Evolutionary conservation across 1,140 invertebrate species (phyloP), one percentile per base, ranked within the genome.

Genomic region (Saccostrea cuccullata): DNA sequence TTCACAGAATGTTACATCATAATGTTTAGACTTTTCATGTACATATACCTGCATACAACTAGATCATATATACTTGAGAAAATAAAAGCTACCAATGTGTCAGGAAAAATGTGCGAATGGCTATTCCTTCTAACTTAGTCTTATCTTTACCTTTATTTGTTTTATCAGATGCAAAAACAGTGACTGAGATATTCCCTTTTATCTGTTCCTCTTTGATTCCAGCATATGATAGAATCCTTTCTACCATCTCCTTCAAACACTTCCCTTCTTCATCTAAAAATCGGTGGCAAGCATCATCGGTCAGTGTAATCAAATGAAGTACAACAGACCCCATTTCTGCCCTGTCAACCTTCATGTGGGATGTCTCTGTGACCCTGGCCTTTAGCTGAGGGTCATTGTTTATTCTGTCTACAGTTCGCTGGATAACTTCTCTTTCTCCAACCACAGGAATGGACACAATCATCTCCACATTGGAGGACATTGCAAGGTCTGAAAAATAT

Each of bases 181-280:
- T 77, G 23, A 77, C 70, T 30, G 23, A 15, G 30, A 77, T 77
- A 0, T 77, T 77, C 26, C 70, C 70, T 77, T 77, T 77, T 0
- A 77, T 77, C 70, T 30, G 23, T 30, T 77, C 11, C 12, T 77
- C 70, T 30, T 77, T 77, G 9, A 77, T 77, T 30, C 30, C 30
- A 30, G 23, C 23, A 77, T 13, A 11, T 30, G 4, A 15, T 5
- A 77, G 30, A 26, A 77, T 9, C 13, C 11, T 77, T 77, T 77
- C 70, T 30, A 77, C 30, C 70, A 77, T 13, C 26, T 26, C 9
- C 70, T 77, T 77, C 70, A 77, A 13, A 30, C 13, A 5, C 30
- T 77, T 30, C 15, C 70, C 70, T 30, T 77, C 30, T 30, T 77
- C 70, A 77, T 77, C 70, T 15, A 77, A 77, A 30, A 77, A 40